These are phyloP conservation scores for Leiothrix lutea DNA, from an alignment of 2,113 vertebrate genomes.

Conservation along the genomic window DNA sequence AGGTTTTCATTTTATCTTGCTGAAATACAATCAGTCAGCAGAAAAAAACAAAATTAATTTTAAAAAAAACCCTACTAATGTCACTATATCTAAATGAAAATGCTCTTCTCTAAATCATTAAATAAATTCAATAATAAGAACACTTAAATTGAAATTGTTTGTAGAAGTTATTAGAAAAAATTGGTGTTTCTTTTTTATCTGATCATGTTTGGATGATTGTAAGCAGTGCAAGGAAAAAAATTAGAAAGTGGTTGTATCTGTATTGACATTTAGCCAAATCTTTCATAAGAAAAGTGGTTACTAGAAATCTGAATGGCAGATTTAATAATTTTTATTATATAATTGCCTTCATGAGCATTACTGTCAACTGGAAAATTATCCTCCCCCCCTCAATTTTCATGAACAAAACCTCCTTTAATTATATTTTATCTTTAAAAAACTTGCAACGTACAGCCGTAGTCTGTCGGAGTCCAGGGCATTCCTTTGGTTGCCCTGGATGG, in stretches of 20 bases:
- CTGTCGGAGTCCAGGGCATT: too few species aligned
- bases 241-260: neutral
- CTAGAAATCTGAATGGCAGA: neutral
- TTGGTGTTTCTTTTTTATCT: neutral
- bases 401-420: neutral
- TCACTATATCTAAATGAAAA: neutral
- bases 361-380: neutral
- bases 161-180: neutral
- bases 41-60: neutral
- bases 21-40: neutral
- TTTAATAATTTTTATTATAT: neutral
- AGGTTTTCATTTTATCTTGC: neutral
- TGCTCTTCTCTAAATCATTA: neutral
- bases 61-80: neutral
- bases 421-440: neutral
- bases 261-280: neutral
- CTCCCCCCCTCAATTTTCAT: accelerated
- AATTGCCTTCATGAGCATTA: neutral
- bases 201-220: neutral
- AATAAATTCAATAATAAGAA: neutral
- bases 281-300: neutral
- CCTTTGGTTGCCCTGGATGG: too few species aligned
- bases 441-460: neutral
- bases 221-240: neutral
- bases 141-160: neutral